Percentiles rank a stretch among this genome's conserved stretches.
phyloP scores from a whole-genome alignment of 2,797 vertebrate species.

The Natrix natrix region DNA sequence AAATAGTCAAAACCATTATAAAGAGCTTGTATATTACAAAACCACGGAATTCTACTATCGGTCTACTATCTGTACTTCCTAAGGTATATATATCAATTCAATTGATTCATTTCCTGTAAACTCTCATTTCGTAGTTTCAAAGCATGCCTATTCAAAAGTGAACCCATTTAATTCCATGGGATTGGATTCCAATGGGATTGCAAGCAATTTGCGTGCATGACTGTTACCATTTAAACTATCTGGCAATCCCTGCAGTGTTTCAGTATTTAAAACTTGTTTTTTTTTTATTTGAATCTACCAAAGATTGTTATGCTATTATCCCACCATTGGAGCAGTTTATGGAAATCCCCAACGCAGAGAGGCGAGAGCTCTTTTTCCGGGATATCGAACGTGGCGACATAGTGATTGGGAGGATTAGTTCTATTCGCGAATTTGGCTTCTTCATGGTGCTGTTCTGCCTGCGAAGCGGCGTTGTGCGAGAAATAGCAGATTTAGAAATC shows the following conservation, averaged over 20 bases:
- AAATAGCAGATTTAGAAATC: conserved; percentile 89
- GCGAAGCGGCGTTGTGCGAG: conserved; percentile 83
- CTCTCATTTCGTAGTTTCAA: neutral
- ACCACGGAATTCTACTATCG: neutral
- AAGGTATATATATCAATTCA: too few relatives aligned
- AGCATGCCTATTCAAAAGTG: neutral
- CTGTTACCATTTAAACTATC: neutral
- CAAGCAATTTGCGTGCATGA: neutral
- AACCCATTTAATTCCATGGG: neutral
- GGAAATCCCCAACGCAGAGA: conserved; percentile 84
- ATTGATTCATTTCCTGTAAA: too few relatives aligned
- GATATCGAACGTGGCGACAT: conserved; percentile 90
- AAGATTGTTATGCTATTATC: conserved; percentile 89
- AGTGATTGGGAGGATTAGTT: conserved; percentile 89
- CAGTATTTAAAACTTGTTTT: neutral
- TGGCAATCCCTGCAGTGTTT: neutral
- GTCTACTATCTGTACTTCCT: neutral
- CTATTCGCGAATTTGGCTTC: conserved; percentile 94
- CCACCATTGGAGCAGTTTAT: conserved; percentile 92
- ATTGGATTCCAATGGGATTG: neutral
- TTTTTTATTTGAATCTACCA: neutral
- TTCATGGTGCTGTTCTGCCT: conserved; percentile 91
- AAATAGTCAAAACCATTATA: neutral
- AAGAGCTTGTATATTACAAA: too few relatives aligned
- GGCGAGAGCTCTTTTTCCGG: conserved; percentile 85